Percentiles rank a stretch among this genome's conserved stretches.
Conservation (phyloP, 1,140 invertebrate genomes). For the Gonioctena quinquepunctata region DNA sequence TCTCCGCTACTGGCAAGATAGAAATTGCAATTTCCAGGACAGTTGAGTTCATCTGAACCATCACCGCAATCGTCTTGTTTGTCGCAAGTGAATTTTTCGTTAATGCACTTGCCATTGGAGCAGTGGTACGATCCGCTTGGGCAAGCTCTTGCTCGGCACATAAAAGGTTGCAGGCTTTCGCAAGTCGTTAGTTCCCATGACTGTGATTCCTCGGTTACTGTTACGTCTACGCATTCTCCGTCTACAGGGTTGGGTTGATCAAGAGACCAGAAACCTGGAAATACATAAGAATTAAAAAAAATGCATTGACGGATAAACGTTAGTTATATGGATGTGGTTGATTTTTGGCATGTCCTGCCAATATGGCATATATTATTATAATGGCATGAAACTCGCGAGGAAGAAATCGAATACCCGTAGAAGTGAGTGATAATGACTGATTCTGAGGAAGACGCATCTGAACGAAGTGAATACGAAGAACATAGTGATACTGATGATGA, state of each 20-base stretch:
- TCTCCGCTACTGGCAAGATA: slow-evolving; percentile 94
- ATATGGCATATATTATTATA: no score
- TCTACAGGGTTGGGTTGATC: slow-evolving; percentile 82
- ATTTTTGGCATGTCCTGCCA: no score
- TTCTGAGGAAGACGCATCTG: no score
- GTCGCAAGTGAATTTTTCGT: slow-evolving; percentile 86
- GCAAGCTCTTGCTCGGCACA: slow-evolving; percentile 91
- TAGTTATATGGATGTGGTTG: no score
- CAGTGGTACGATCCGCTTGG: slow-evolving; percentile 89
- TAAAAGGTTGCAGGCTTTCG: slow-evolving; percentile 90
- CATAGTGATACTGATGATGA: no score
- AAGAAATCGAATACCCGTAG: no score
- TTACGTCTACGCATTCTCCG: slow-evolving; percentile 86
- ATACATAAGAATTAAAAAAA: not conserved
- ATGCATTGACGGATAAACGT: no score
- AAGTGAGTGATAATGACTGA: no score
- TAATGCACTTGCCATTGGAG: slow-evolving; percentile 90
- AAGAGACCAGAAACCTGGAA: slow-evolving; percentile 81
- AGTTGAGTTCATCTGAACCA: slow-evolving; percentile 89
- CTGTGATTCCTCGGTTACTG: slow-evolving; percentile 74
- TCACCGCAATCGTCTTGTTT: slow-evolving; percentile 93
- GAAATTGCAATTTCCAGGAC: slow-evolving; percentile 83
- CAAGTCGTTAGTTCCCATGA: slow-evolving; percentile 93
- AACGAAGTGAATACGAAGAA: no score
- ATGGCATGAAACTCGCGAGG: no score